Evolutionary conservation across 2,113 vertebrate genomes (phyloP), one percentile per base, ranked within the genome.

Genomic region (Paralichthys olivaceus): DNA sequence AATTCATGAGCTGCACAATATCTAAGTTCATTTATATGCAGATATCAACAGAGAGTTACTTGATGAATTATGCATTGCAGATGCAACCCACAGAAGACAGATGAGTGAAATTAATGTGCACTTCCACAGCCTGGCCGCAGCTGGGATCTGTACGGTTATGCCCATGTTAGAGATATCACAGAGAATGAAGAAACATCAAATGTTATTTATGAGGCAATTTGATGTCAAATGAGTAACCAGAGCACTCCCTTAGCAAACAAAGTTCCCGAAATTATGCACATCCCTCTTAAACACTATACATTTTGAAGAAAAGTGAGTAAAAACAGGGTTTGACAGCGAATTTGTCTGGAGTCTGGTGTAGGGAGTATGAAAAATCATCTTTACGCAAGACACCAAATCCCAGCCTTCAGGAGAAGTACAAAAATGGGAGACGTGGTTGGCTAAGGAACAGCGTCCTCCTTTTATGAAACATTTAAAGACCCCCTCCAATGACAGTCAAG

Each of bases 1-100:
- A 85, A 91, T 90, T 86, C 88, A 93, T 88, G 86, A 90, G 86
- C 82, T 62, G 86, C 83, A 85, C 80, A 83, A 90, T 82, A 87
- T 87, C 77, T 15, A 77, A 90, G 75, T 89, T 89, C 77, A 90
- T 92, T 88, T 84, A 90, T 87, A 89, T 87, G 88, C 88, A 56
- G 82, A 79, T 88, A 92, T 87, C 85, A 85, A 86, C 87, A 76
- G 80, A 80, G 81, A 80, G 80, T 82, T 79, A 64, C 84, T 81
- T 88, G 80, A 93, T 92, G 86, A 92, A 91, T 92, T 90, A 91
- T 89, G 88, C 87, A 91, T 89, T 3, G 79, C 85, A 85, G 69
- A 90, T 86, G 81, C 85, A 86, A 85, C 64, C 82, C 85, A 74
- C 77, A 74, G 78, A 87, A 91, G 85, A 87, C 79, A 84, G 82